phyloP scores from a whole-genome alignment of 2,888 invertebrate species.

The Clostera curtula region DNA sequence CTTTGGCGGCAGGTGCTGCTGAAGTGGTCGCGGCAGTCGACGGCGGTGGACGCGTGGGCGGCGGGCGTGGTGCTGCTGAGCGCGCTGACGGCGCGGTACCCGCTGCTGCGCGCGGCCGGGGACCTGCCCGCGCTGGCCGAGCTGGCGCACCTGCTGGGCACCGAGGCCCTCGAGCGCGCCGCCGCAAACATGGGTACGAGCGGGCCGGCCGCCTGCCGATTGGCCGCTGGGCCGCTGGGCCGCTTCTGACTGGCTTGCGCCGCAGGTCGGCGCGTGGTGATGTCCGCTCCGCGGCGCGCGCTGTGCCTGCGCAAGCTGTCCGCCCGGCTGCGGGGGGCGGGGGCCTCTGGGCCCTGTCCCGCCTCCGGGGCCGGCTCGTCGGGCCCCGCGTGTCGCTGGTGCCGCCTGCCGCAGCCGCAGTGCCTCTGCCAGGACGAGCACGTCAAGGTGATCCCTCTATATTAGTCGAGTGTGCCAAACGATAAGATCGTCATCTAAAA shows the following conservation, averaged over 20 bases:
- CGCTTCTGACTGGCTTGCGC: slow-evolving; percentile 62
- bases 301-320: slow-evolving; percentile 48
- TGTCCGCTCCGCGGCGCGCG: slow-evolving; percentile 37
- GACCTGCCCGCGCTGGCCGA: slow-evolving; percentile 84
- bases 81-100: slow-evolving; percentile 85
- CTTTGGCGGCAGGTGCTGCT: slow-evolving; percentile 78
- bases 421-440: slow-evolving; percentile 42
- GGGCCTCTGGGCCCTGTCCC: slow-evolving; percentile 14
- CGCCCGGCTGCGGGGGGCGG: slow-evolving; percentile 31
- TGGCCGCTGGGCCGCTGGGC: not conserved
- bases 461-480: no score
- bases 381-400: slow-evolving; percentile 13
- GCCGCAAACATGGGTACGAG: slow-evolving; percentile 78
- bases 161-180: slow-evolving; percentile 78
- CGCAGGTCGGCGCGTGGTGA: slow-evolving; percentile 41
- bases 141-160: slow-evolving; percentile 86
- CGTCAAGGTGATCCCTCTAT: slow-evolving; percentile 19
- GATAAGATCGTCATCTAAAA: no score
- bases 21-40: slow-evolving; percentile 85
- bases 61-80: slow-evolving; percentile 85
- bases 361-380: slow-evolving; percentile 7
- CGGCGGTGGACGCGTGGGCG: slow-evolving; percentile 93
- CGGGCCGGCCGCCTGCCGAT: not conserved
- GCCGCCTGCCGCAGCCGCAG: slow-evolving; percentile 16
- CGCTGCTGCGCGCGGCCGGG: slow-evolving; percentile 88